A percentile compares a stretch with the other conserved stretches of the same genome.
These are phyloP conservation scores for Myzus persicae DNA, from an alignment of 1,140 invertebrate species.

Conservation along the genomic window DNA sequence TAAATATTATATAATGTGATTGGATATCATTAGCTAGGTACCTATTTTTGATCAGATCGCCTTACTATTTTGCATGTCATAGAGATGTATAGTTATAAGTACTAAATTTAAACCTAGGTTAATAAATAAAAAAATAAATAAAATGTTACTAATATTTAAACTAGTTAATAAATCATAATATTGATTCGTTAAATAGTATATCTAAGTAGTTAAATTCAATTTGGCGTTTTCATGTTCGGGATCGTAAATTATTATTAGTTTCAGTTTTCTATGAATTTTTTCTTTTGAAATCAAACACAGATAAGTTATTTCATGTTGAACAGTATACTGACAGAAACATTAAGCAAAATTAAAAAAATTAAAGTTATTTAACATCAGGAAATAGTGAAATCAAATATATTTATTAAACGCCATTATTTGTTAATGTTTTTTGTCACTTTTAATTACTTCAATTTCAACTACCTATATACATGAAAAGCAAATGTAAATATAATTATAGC, in stretches of 20 bases:
- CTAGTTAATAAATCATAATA: not conserved
- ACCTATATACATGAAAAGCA: not conserved
- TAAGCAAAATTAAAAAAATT: no score
- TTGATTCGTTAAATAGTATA: not conserved
- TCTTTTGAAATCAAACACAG: no score
- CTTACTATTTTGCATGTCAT: no score
- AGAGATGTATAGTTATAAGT: no score
- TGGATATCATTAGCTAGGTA: no score
- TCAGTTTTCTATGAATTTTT: not conserved
- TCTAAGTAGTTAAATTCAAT: not conserved
- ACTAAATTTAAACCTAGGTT: no score
- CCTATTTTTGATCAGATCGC: no score
- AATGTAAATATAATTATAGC: not conserved
- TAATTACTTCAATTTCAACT: not conserved
- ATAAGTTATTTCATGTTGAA: no score
- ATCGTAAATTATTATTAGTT: not conserved
- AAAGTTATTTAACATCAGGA: not conserved
- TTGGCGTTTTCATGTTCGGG: not conserved
- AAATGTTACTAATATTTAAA: not conserved
- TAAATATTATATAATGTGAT: no score
- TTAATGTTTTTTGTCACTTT: not conserved
- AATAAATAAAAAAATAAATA: not conserved
- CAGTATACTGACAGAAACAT: not conserved
- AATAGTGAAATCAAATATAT: not conserved
- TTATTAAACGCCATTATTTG: not conserved